Conservation (phyloP, 1,140 invertebrate genomes). For the Danaus melanippus region DNA sequence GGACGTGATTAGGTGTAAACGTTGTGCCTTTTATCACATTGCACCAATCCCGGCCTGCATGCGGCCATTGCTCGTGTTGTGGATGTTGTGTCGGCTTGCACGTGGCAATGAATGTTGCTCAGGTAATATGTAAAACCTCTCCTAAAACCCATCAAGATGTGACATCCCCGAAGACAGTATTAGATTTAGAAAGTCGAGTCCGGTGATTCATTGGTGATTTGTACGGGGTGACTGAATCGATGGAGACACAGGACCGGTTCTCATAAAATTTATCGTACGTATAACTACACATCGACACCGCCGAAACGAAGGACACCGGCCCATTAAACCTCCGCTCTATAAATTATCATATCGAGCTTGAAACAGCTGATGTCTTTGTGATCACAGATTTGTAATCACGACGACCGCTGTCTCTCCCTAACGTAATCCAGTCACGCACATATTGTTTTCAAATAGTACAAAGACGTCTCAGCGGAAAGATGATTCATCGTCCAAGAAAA, state of each 20-base stretch:
- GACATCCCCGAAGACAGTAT: slow-evolving; percentile 1
- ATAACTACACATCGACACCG: slow-evolving; percentile 33
- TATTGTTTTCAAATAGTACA: slow-evolving; percentile 1
- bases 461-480: slow-evolving; percentile 53
- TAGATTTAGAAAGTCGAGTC: slow-evolving; percentile 32
- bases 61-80: slow-evolving; percentile 43
- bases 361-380: slow-evolving; percentile 44
- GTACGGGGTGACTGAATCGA: slow-evolving; percentile 51
- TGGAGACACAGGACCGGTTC: slow-evolving; percentile 57
- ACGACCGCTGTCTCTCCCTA: slow-evolving; percentile 7
- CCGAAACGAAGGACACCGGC: slow-evolving; percentile 43
- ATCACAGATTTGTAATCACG: slow-evolving; percentile 3
- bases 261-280: slow-evolving; percentile 53
- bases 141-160: slow-evolving; percentile 9
- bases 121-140: background rate
- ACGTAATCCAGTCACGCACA: too few relatives aligned
- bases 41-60: slow-evolving; percentile 70
- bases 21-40: slow-evolving; percentile 63
- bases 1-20: slow-evolving; percentile 68
- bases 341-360: slow-evolving; percentile 17
- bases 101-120: slow-evolving; percentile 25
- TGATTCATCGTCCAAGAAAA: slow-evolving; percentile 61
- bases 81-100: slow-evolving; percentile 30
- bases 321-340: slow-evolving; percentile 14
- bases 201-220: slow-evolving; percentile 44